Conservation (phyloP, 2,113 vertebrate species). For the Oxygymnocypris stewartii region DNA sequence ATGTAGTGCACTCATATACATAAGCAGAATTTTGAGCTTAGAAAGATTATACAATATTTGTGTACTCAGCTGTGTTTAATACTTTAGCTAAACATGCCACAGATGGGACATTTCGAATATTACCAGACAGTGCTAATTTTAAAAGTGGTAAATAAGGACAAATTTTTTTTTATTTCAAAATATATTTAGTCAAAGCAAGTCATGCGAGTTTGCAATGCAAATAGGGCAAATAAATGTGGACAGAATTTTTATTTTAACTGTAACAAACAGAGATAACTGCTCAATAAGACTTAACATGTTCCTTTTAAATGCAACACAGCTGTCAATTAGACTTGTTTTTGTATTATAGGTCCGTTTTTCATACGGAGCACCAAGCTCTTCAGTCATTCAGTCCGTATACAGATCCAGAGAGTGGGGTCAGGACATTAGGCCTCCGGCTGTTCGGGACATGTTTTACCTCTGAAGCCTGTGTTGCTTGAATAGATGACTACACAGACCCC, state of each 20-base stretch:
- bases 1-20: not conserved
- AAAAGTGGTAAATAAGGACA: not conserved
- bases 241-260: not conserved
- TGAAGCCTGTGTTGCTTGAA: not conserved
- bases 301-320: not conserved
- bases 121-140: not conserved
- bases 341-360: not conserved
- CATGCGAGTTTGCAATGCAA: not conserved
- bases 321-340: not conserved
- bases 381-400: not conserved
- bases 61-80: slow-evolving; percentile 22
- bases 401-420: slow-evolving; percentile 4
- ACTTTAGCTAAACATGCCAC: not conserved
- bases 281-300: not conserved
- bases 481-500: slow-evolving; percentile 10
- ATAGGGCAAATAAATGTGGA: not conserved
- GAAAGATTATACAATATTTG: not conserved
- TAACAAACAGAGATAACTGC: not conserved
- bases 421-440: slow-evolving; percentile 12
- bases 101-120: slow-evolving; percentile 16
- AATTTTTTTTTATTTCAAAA: not conserved
- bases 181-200: not conserved
- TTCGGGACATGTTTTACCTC: not conserved
- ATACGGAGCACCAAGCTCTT: not conserved
- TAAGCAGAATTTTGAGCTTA: slow-evolving; percentile 2